Conservation (phyloP, 2,797 vertebrate species). For the Tauraco hartlaubi region DNA sequence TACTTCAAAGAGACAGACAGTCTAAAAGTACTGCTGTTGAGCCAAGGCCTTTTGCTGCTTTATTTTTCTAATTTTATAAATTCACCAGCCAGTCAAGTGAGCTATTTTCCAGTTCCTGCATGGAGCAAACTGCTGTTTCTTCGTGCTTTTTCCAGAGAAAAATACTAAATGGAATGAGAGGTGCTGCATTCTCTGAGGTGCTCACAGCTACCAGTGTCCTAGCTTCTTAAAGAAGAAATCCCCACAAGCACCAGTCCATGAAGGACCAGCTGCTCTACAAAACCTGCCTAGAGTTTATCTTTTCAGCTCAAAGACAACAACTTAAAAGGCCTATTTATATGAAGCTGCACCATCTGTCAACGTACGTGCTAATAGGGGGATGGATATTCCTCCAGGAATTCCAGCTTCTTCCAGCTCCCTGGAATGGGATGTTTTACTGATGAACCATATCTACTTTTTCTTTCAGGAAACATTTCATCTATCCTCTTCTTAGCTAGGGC, state of each 20-base stretch:
- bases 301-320: neutral
- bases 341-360: neutral
- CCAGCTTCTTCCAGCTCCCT: neutral
- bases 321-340: neutral
- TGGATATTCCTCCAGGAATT: slow-evolving; percentile 21
- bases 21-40: neutral
- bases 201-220: neutral
- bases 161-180: neutral
- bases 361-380: neutral
- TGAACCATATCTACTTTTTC: neutral
- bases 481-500: neutral
- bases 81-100: slow-evolving; percentile 11
- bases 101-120: neutral
- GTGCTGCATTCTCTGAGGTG: neutral
- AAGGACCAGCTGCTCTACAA: neutral
- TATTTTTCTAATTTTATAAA: slow-evolving; percentile 50
- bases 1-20: slow-evolving; percentile 31
- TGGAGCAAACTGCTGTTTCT: slow-evolving; percentile 7
- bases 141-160: neutral
- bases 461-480: neutral
- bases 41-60: slow-evolving; percentile 43
- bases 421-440: neutral
- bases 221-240: slow-evolving; percentile 4
- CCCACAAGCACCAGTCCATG: neutral
- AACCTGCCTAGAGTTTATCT: neutral